Conservation (phyloP, 2,797 vertebrate genomes). For the Mormyrops attenuatus region DNA sequence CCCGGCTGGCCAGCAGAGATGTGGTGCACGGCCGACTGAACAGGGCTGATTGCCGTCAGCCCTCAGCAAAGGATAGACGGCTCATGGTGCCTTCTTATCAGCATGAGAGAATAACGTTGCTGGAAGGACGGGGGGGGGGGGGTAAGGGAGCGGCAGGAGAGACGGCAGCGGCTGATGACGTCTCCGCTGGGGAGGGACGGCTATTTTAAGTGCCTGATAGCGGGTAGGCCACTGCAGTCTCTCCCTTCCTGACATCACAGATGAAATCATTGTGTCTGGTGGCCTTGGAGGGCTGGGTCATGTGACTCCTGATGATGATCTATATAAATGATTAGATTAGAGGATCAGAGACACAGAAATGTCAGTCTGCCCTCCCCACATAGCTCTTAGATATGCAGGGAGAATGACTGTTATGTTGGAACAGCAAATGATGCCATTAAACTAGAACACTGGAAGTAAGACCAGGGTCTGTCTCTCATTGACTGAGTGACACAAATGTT, state of each 20-base stretch:
- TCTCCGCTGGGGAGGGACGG: slow-evolving; percentile 39
- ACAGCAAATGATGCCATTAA: background rate
- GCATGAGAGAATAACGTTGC: slow-evolving; percentile 27
- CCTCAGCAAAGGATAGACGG: slow-evolving; percentile 37
- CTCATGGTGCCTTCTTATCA: slow-evolving; percentile 29
- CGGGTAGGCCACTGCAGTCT: slow-evolving; percentile 36
- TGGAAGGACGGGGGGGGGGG: slow-evolving; percentile 14
- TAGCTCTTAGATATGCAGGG: background rate
- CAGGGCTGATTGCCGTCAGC: slow-evolving; percentile 33
- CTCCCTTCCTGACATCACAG: slow-evolving; percentile 49
- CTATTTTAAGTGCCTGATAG: slow-evolving; percentile 60
- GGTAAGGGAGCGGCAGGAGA: background rate
- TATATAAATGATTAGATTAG: slow-evolving; percentile 54
- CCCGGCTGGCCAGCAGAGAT: background rate
- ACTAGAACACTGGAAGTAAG: background rate
- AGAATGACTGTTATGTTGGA: background rate
- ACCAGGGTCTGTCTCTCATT: background rate
- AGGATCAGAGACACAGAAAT: slow-evolving; percentile 32
- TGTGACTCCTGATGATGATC: slow-evolving; percentile 48
- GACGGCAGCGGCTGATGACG: slow-evolving; percentile 47
- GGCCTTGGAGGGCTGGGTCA: slow-evolving; percentile 33
- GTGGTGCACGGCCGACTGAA: slow-evolving; percentile 26
- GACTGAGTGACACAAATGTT: background rate
- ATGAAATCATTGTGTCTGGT: slow-evolving; percentile 48
- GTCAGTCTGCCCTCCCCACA: slow-evolving; percentile 20